phyloP scores from a whole-genome alignment of 2,113 vertebrate species.

The Bujurquina vittata region DNA sequence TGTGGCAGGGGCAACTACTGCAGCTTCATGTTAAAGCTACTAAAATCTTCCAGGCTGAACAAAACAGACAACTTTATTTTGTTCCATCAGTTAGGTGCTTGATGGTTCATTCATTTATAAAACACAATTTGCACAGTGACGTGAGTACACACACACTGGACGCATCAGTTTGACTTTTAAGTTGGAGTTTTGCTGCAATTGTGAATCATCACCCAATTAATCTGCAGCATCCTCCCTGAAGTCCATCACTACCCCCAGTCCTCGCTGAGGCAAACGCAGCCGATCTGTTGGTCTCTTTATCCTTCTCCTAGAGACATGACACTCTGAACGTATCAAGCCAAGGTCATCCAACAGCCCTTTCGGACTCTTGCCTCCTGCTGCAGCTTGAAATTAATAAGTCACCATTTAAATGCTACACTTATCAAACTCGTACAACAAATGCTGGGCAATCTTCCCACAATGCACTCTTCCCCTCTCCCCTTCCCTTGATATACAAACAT shows the following conservation, averaged over 20 bases:
- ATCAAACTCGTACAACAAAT: slow-evolving; percentile 76
- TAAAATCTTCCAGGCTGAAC: slow-evolving; percentile 34
- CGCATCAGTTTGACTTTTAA: slow-evolving; percentile 14
- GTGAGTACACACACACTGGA: slow-evolving; percentile 16
- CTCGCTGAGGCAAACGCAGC: slow-evolving; percentile 28
- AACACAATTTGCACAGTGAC: slow-evolving; percentile 40
- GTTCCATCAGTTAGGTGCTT: slow-evolving; percentile 45
- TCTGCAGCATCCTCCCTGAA: slow-evolving; percentile 39
- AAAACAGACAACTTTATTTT: slow-evolving; percentile 20
- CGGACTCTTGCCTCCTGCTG: slow-evolving; percentile 51
- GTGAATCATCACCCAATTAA: slow-evolving; percentile 67
- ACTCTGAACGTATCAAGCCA: slow-evolving; percentile 67
- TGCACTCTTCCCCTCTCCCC: slow-evolving; percentile 48
- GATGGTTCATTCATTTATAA: slow-evolving; percentile 38
- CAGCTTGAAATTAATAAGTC: slow-evolving; percentile 76
- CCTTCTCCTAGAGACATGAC: slow-evolving; percentile 32
- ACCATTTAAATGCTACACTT: slow-evolving; percentile 75
- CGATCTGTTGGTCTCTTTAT: slow-evolving; percentile 31
- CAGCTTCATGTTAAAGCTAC: neutral
- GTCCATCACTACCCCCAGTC: slow-evolving; percentile 29
- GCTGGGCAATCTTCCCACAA: slow-evolving; percentile 64
- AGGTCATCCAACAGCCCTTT: slow-evolving; percentile 76
- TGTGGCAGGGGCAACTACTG: too few species aligned
- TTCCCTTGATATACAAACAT: slow-evolving; percentile 81
- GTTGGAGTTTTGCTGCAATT: slow-evolving; percentile 20